These are phyloP conservation scores for Miichthys miiuy DNA, from an alignment of 2,797 vertebrate species.

Conservation along the genomic window DNA sequence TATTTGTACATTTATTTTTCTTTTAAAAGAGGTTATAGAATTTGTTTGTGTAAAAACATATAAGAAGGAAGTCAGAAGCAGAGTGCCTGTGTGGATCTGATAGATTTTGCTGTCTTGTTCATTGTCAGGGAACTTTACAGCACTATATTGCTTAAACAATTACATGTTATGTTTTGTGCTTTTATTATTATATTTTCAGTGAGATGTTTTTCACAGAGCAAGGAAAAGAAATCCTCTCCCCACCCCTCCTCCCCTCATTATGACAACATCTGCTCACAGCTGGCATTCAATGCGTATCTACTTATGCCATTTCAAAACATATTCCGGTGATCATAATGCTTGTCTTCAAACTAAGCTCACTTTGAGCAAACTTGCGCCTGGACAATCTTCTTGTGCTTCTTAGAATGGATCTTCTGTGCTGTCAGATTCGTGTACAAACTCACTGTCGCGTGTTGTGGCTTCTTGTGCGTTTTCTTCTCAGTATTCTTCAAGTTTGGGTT, in stretches of 20 bases:
- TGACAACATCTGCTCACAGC: slow-evolving; percentile 25
- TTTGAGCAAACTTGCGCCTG: background rate
- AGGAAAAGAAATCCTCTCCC: background rate
- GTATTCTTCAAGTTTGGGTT: background rate
- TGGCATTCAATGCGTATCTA: background rate
- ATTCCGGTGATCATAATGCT: background rate
- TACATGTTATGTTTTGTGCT: background rate
- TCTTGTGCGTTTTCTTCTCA: background rate
- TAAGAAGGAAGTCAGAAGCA: background rate
- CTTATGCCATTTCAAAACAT: background rate
- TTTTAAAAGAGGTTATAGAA: too few relatives aligned
- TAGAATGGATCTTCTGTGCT: background rate
- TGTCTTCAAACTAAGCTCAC: background rate
- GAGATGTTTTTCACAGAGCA: background rate
- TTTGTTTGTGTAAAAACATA: too few relatives aligned
- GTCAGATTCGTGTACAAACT: background rate
- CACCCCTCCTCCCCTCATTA: background rate
- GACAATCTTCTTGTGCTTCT: background rate
- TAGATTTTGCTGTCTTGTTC: background rate
- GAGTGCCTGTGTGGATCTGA: background rate
- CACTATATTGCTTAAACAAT: background rate
- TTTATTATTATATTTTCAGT: background rate
- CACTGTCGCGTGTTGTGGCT: background rate
- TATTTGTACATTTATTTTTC: too few relatives aligned
- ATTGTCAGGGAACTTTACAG: background rate